Evolutionary conservation across 2,888 invertebrate genomes (phyloP).

Genomic region (Strigamia crassipes): DNA sequence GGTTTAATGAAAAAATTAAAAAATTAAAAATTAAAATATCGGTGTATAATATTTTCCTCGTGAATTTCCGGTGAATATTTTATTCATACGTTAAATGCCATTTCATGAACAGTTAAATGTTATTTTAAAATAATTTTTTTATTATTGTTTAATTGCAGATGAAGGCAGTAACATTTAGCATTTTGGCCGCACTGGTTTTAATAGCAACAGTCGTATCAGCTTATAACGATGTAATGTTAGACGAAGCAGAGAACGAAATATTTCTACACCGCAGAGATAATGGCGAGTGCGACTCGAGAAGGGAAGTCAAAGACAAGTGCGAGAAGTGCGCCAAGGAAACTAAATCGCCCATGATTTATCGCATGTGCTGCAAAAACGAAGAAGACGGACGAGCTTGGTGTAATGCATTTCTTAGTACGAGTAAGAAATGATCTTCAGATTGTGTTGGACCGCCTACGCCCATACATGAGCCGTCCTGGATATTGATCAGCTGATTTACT

Average conservation of each 20-base stretch:
- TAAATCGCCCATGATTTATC: constrained; percentile 43
- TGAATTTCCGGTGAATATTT: too few species aligned
- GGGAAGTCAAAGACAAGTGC: constrained; percentile 43
- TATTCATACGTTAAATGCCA: too few species aligned
- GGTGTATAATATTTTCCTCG: too few species aligned
- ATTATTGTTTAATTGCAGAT: neutral
- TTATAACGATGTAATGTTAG: constrained; percentile 27
- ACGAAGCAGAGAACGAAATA: constrained; percentile 14
- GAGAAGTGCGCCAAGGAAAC: constrained; percentile 47
- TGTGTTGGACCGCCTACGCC: constrained; percentile 20
- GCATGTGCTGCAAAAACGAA: constrained; percentile 45
- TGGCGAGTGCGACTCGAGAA: constrained; percentile 5
- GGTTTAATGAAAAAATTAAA: too few species aligned
- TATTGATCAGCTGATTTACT: constrained; percentile 24
- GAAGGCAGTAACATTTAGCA: constrained; percentile 24
- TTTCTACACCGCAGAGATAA: constrained; percentile 10
- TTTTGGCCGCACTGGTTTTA: neutral
- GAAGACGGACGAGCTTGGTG: constrained; percentile 46
- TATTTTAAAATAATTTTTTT: too few species aligned
- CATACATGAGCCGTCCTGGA: constrained; percentile 33
- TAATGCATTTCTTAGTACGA: constrained; percentile 33
- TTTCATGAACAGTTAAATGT: too few species aligned
- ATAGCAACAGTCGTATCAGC: constrained; percentile 6
- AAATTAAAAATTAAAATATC: too few species aligned
- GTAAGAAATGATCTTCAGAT: constrained; percentile 1